phyloP scores from a whole-genome alignment of 1,140 invertebrate species.

The Listronotus oregonensis region DNA sequence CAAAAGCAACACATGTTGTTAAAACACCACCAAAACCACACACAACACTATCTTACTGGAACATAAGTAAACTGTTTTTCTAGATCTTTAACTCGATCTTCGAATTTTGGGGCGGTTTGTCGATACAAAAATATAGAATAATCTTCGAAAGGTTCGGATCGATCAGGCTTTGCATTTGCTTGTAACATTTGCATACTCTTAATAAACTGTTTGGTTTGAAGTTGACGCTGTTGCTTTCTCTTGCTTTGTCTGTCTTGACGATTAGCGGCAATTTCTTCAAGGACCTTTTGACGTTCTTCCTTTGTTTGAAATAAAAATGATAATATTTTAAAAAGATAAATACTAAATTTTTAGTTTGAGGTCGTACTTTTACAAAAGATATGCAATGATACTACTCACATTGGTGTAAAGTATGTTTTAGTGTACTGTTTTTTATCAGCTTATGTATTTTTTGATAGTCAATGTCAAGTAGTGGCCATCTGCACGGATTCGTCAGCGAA shows the following conservation, averaged over 20 bases:
- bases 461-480: no score
- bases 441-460: no score
- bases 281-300: conserved; percentile 69
- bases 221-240: conserved; percentile 68
- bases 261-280: conserved; percentile 72
- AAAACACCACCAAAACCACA: conserved; percentile 32
- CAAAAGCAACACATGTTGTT: neutral
- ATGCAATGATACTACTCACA: no score
- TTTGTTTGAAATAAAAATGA: conserved; percentile 51
- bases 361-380: no score
- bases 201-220: conserved; percentile 73
- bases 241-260: conserved; percentile 67
- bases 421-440: no score
- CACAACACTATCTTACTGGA: conserved; percentile 66
- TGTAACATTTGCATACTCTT: conserved; percentile 80
- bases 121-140: conserved; percentile 76
- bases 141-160: conserved; percentile 68
- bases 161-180: conserved; percentile 65
- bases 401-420: no score
- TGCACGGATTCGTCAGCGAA: no score
- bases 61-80: conserved; percentile 74
- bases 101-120: conserved; percentile 74
- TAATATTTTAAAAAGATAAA: neutral
- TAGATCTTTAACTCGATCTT: conserved; percentile 77
- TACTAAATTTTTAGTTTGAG: neutral